A percentile compares a stretch with the other conserved stretches of the same genome.
Conservation (phyloP, 2,888 invertebrate genomes). For the Chalcosyrphus nemorum region DNA sequence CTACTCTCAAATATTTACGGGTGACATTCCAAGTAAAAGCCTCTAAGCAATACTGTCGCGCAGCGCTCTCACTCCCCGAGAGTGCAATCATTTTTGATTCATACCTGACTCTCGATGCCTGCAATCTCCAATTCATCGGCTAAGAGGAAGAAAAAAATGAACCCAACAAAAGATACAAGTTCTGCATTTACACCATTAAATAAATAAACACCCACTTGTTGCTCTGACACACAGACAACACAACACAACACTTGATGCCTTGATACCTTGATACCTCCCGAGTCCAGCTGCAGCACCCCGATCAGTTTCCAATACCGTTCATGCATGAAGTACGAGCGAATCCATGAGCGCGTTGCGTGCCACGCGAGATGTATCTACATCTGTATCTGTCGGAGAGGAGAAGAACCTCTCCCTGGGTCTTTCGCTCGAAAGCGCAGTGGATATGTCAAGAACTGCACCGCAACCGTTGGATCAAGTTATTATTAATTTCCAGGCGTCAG, state of each 20-base stretch:
- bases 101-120: slow-evolving; percentile 48
- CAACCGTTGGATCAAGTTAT: slow-evolving; percentile 73
- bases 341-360: slow-evolving; percentile 64
- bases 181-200: slow-evolving; percentile 71
- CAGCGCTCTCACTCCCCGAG: slow-evolving; percentile 10
- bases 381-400: slow-evolving; percentile 8
- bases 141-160: slow-evolving; percentile 1
- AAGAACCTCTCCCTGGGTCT: slow-evolving; percentile 54
- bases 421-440: slow-evolving; percentile 57
- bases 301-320: slow-evolving; percentile 71
- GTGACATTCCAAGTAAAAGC: slow-evolving; percentile 46
- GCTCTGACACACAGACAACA: slow-evolving; percentile 54
- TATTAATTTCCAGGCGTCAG: slow-evolving; percentile 73
- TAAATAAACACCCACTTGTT: slow-evolving; percentile 73
- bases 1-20: slow-evolving; percentile 18
- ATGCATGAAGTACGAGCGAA: slow-evolving; percentile 52
- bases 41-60: slow-evolving; percentile 23
- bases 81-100: slow-evolving; percentile 60
- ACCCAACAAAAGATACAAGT: slow-evolving; percentile 49
- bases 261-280: slow-evolving; percentile 51
- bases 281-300: slow-evolving; percentile 28
- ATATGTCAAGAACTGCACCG: slow-evolving; percentile 70
- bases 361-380: slow-evolving; percentile 65
- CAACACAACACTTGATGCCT: slow-evolving; percentile 67
- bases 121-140: slow-evolving; percentile 60